Evolutionary conservation across 2,113 vertebrate genomes (phyloP).

Genomic region (Octodon degus): DNA sequence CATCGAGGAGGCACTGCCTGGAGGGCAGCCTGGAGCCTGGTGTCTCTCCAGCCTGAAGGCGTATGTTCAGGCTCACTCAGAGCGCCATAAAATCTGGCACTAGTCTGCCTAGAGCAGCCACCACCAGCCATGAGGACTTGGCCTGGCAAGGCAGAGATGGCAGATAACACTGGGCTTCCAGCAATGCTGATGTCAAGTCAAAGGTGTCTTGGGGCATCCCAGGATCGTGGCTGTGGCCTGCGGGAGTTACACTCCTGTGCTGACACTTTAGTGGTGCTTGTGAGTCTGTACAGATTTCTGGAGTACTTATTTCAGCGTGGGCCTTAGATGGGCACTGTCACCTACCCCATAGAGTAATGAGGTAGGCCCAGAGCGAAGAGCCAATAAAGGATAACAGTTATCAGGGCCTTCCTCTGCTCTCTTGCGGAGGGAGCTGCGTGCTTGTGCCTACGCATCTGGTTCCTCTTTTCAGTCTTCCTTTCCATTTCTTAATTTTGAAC

Average conservation of each 20-base stretch:
- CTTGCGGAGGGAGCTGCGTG: background rate
- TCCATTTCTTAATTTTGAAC: background rate
- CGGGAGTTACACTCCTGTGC: background rate
- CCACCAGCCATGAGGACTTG: background rate
- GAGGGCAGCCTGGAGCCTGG: background rate
- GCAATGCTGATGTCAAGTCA: background rate
- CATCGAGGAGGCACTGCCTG: background rate
- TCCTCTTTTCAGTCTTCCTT: background rate
- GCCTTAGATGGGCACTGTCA: background rate
- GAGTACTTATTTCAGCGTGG: background rate
- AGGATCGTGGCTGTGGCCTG: background rate
- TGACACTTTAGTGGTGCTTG: background rate
- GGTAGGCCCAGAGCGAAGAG: background rate
- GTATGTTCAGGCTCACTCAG: background rate
- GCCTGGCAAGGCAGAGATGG: background rate
- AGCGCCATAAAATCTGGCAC: background rate
- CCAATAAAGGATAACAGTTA: too few species aligned
- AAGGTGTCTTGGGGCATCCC: background rate
- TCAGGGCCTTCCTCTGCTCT: background rate
- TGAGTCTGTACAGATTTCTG: background rate
- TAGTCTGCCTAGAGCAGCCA: background rate
- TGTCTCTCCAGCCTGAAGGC: background rate
- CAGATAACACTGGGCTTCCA: background rate
- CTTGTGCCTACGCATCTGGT: accelerated
- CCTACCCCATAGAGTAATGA: background rate